These are phyloP conservation scores for Menidia menidia DNA, from an alignment of 2,797 vertebrate species.

Conservation along the genomic window DNA sequence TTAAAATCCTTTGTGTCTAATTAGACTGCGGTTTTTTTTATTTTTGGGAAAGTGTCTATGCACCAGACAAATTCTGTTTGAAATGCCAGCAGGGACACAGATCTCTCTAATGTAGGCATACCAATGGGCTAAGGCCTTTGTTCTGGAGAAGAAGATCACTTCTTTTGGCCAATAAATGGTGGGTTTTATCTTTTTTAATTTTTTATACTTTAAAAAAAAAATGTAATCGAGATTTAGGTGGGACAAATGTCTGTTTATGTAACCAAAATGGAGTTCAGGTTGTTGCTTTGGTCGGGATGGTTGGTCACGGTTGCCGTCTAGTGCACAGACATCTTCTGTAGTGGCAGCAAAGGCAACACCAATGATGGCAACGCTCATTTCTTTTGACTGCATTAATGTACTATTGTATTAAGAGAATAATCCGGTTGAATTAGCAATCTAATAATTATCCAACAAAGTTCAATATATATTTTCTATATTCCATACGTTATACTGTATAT, in stretches of 20 bases:
- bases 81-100: conserved; percentile 60
- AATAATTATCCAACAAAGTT: too few species aligned
- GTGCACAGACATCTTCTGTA: too few species aligned
- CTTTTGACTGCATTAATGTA: too few species aligned
- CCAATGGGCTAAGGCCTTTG: conserved; percentile 49
- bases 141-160: conserved; percentile 44
- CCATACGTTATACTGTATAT: too few species aligned
- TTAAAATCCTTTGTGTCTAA: conserved; percentile 80
- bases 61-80: conserved; percentile 74
- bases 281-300: too few species aligned
- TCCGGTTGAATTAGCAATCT: too few species aligned
- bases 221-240: not conserved
- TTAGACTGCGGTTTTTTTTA: conserved; percentile 64
- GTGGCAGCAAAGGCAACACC: too few species aligned
- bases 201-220: too few species aligned
- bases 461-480: too few species aligned
- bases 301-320: too few species aligned
- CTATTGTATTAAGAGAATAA: too few species aligned
- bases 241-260: conserved; percentile 2
- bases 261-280: not conserved
- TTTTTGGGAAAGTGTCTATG: conserved; percentile 64
- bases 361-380: too few species aligned
- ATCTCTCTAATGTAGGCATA: conserved; percentile 35
- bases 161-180: conserved; percentile 26
- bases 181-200: conserved; percentile 10